Evolutionary conservation across 1,140 invertebrate genomes (phyloP).

Genomic region (Apis cerana): DNA sequence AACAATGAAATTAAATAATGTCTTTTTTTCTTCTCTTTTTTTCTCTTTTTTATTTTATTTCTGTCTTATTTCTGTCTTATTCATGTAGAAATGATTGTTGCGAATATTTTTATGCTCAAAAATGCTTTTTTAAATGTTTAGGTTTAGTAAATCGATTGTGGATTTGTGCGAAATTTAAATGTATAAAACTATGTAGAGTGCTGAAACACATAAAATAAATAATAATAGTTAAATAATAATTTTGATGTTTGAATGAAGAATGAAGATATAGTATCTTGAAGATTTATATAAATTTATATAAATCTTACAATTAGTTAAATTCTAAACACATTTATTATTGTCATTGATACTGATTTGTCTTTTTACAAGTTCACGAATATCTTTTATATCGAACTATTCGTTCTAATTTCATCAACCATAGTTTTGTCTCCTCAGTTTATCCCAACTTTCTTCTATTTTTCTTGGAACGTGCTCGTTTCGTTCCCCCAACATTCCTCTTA

Average conservation of each 20-base stretch:
- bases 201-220: too few species aligned
- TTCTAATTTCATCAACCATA: slow-evolving; percentile 3
- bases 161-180: too few species aligned
- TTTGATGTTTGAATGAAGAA: too few species aligned
- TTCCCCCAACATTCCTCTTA: neutral
- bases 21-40: neutral
- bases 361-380: neutral
- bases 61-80: too few species aligned
- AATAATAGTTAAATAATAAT: too few species aligned
- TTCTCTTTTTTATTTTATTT: neutral
- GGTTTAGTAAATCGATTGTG: too few species aligned
- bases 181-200: too few species aligned
- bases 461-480: neutral
- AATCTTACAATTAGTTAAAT: too few species aligned
- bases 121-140: too few species aligned
- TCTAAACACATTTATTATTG: too few species aligned
- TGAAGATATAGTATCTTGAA: too few species aligned
- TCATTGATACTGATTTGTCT: neutral
- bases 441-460: neutral
- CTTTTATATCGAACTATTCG: neutral
- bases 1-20: neutral
- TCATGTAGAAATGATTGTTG: neutral
- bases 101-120: neutral
- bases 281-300: too few species aligned
- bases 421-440: neutral